A percentile compares a stretch with the other conserved stretches of the same genome.
These are phyloP conservation scores for Tetraodon nigroviridis DNA, from an alignment of 2,113 vertebrate species.

Conservation along the genomic window DNA sequence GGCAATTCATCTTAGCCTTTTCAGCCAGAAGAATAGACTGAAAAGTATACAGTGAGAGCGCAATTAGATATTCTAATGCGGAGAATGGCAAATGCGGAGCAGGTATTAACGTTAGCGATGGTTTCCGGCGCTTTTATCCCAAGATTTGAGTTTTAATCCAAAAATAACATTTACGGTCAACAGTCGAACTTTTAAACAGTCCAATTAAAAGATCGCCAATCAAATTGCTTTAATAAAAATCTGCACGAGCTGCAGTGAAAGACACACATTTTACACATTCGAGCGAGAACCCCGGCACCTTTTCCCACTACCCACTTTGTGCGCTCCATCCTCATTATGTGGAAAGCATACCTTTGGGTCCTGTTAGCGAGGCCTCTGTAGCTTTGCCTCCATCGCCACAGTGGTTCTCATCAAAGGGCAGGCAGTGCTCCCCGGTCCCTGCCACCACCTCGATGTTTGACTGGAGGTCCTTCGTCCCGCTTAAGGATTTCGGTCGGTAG, in stretches of 20 bases:
- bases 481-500: slow-evolving; percentile 84
- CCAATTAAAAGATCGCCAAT: background rate
- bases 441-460: slow-evolving; percentile 88
- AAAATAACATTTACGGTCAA: background rate
- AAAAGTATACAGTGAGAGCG: slow-evolving; percentile 48
- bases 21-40: slow-evolving; percentile 41
- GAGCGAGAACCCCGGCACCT: slow-evolving; percentile 23
- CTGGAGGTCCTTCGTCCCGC: slow-evolving; percentile 83
- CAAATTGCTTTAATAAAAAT: background rate
- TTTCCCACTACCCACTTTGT: slow-evolving; percentile 26
- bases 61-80: slow-evolving; percentile 27
- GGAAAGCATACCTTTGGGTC: slow-evolving; percentile 87
- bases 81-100: slow-evolving; percentile 25
- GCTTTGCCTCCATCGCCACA: slow-evolving; percentile 96
- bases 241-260: slow-evolving; percentile 22
- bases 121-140: slow-evolving; percentile 2
- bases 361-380: slow-evolving; percentile 89
- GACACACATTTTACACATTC: slow-evolving; percentile 29
- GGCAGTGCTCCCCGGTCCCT: slow-evolving; percentile 93
- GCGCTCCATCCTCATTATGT: slow-evolving; percentile 29
- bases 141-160: background rate
- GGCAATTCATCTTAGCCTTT: slow-evolving; percentile 59
- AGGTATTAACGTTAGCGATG: background rate
- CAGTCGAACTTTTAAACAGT: background rate
- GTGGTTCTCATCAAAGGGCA: slow-evolving; percentile 93